phyloP scores from a whole-genome alignment of 2,113 vertebrate genomes.

The Microtus richardsoni region DNA sequence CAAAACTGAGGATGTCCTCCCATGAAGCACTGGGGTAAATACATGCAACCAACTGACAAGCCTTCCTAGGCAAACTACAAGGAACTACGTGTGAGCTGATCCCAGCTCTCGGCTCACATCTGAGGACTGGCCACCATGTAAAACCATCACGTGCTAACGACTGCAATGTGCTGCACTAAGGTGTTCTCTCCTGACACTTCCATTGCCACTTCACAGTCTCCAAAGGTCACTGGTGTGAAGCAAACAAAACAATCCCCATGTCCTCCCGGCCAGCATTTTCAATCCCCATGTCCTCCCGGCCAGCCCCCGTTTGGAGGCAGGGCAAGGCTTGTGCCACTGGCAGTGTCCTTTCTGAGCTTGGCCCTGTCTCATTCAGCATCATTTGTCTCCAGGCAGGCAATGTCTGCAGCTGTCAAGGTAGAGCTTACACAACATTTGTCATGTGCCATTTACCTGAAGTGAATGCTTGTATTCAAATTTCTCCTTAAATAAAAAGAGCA shows the following conservation, averaged over 20 bases:
- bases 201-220: background rate
- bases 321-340: background rate
- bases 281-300: background rate
- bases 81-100: background rate
- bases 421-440: background rate
- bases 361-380: background rate
- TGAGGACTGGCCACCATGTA: background rate
- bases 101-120: slow-evolving; percentile 4
- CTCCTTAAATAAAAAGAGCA: slow-evolving; percentile 13
- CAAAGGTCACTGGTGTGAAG: background rate
- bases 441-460: slow-evolving; percentile 28
- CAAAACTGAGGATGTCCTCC: slow-evolving; percentile 58
- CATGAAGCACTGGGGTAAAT: background rate
- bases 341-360: background rate
- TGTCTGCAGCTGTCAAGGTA: background rate
- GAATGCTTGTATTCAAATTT: slow-evolving; percentile 52
- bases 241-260: background rate
- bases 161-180: background rate
- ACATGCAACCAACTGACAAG: background rate
- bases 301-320: background rate
- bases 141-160: background rate
- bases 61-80: background rate
- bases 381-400: background rate
- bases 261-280: background rate
- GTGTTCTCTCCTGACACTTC: background rate